Conservation (phyloP, 2,888 invertebrate species). For the Spisula subtruncata region DNA sequence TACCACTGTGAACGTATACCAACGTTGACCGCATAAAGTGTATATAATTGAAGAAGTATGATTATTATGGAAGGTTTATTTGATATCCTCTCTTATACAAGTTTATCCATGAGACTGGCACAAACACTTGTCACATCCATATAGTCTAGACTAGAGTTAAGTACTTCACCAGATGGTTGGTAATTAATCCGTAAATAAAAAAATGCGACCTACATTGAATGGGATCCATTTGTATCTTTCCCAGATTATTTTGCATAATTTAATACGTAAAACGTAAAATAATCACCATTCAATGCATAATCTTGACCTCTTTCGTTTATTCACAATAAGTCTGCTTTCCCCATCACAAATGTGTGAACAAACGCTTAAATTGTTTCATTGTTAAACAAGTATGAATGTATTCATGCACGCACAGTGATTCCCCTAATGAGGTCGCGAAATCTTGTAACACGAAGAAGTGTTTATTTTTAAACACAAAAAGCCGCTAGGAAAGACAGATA, state of each 20-base stretch:
- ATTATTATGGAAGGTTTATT: too few species aligned
- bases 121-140: not conserved
- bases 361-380: not conserved
- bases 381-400: not conserved
- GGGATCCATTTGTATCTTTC: not conserved
- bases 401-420: slow-evolving; percentile 22
- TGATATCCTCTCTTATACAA: not conserved
- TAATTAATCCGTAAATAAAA: not conserved
- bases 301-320: slow-evolving; percentile 11
- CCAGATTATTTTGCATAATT: not conserved
- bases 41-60: too few species aligned
- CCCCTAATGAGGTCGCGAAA: slow-evolving; percentile 30
- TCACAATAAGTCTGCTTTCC: not conserved
- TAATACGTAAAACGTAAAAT: not conserved
- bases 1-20: too few species aligned
- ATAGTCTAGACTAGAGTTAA: not conserved
- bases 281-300: slow-evolving; percentile 7
- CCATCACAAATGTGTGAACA: not conserved
- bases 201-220: not conserved
- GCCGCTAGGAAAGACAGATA: slow-evolving; percentile 38
- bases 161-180: not conserved
- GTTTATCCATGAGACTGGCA: not conserved
- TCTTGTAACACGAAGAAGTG: slow-evolving; percentile 42
- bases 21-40: too few species aligned
- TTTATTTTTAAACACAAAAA: slow-evolving; percentile 42